phyloP scores from a whole-genome alignment of 1,140 invertebrate species.

The Piezodorus guildinii region DNA sequence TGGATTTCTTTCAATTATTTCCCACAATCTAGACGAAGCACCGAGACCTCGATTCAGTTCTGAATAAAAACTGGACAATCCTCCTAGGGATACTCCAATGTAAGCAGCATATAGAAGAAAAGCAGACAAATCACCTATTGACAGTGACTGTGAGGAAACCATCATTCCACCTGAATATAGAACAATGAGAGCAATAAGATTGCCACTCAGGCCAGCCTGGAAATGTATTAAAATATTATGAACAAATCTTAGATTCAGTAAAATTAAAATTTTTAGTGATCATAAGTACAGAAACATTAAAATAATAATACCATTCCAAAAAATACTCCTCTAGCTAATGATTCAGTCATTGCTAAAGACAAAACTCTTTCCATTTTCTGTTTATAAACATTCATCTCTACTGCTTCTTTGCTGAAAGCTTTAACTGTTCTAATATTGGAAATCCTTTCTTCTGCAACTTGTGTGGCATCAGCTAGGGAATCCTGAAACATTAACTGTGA shows the following conservation, averaged over 20 bases:
- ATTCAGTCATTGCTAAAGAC: constrained; percentile 72
- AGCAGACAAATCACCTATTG: constrained; percentile 79
- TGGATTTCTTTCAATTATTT: constrained; percentile 69
- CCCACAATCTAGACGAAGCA: constrained; percentile 76
- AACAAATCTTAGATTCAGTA: background rate
- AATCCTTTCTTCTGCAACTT: constrained; percentile 85
- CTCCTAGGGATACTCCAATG: constrained; percentile 76
- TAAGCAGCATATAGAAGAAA: constrained; percentile 89
- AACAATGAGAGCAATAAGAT: constrained; percentile 81
- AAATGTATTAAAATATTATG: constrained; percentile 28
- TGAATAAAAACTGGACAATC: constrained; percentile 79
- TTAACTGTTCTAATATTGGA: constrained; percentile 90
- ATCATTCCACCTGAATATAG: constrained; percentile 87
- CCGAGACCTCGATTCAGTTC: constrained; percentile 89
- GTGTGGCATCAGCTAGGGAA: constrained; percentile 66
- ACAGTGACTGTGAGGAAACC: constrained; percentile 68
- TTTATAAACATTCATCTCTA: constrained; percentile 60
- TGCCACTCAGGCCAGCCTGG: constrained; percentile 85
- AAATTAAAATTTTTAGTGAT: too few relatives aligned
- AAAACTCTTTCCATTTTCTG: constrained; percentile 61
- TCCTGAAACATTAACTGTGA: constrained; percentile 44
- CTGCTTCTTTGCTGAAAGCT: constrained; percentile 74
- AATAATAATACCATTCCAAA: constrained; percentile 66
- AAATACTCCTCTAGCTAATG: constrained; percentile 74
- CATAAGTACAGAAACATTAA: too few relatives aligned